These are phyloP conservation scores for Sinella curviseta DNA, from an alignment of 1,140 invertebrate species.

Conservation along the genomic window DNA sequence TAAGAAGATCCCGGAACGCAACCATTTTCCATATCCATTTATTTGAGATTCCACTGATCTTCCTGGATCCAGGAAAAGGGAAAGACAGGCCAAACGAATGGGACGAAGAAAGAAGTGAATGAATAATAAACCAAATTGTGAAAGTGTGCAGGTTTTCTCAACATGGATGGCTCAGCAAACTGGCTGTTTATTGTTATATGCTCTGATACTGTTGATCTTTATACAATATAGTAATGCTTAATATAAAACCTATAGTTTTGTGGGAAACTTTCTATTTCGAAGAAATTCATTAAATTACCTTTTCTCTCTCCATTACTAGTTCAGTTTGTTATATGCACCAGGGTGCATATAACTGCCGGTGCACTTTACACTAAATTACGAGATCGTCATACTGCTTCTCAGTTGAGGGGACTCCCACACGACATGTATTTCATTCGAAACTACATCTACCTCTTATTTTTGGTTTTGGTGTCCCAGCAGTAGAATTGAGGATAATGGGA, in stretches of 20 bases:
- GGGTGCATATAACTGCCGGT: no score
- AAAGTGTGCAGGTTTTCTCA: not conserved
- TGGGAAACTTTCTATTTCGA: no score
- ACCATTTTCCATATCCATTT: conserved; percentile 1
- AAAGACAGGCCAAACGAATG: not conserved
- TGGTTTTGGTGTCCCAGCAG: no score
- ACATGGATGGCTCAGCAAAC: not conserved
- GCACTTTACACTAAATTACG: no score
- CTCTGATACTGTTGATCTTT: not conserved
- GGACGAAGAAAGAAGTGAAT: not conserved
- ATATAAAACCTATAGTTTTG: no score
- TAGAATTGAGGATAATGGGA: no score
- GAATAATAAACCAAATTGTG: not conserved
- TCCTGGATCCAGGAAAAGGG: not conserved
- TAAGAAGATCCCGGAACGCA: not conserved
- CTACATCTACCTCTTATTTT: no score
- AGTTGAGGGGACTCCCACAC: no score
- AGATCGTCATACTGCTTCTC: no score
- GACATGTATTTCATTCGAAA: no score
- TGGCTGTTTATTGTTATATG: conserved; percentile 3
- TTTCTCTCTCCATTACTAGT: no score
- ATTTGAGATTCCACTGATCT: not conserved
- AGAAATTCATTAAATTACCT: conserved; percentile 4
- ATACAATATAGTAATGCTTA: not conserved
- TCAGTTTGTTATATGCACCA: no score